A percentile compares a stretch with the other conserved stretches of the same genome.
Conservation (phyloP, 2,113 vertebrate genomes). For the Tragelaphus strepsiceros region DNA sequence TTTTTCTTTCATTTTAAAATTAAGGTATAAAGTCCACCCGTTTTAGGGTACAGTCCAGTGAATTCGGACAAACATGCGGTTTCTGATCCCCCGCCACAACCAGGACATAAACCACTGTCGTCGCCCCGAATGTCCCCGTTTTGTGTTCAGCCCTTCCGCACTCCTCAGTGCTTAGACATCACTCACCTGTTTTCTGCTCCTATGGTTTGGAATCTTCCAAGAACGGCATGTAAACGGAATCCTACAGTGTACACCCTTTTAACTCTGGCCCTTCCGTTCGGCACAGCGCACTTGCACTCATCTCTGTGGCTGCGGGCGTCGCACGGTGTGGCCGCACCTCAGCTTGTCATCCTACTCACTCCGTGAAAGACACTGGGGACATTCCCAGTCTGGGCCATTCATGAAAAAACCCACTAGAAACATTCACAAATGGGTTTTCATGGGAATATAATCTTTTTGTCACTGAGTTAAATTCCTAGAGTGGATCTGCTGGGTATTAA, state of each 20-base stretch:
- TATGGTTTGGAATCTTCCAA: background rate
- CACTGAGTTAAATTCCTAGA: background rate
- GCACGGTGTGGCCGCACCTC: background rate
- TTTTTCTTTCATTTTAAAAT: background rate
- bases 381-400: background rate
- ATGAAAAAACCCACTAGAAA: background rate
- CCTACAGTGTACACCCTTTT: background rate
- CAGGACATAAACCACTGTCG: too few species aligned
- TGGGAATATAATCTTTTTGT: background rate
- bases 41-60: background rate
- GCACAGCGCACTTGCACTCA: rapidly evolving
- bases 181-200: background rate
- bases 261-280: background rate
- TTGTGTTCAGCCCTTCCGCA: too few species aligned
- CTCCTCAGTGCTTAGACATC: background rate
- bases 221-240: background rate
- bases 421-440: background rate
- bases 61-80: background rate
- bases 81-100: too few species aligned
- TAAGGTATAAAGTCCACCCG: background rate
- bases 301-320: too few species aligned
- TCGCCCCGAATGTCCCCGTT: rapidly evolving
- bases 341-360: background rate
- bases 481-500: background rate
- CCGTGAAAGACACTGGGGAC: background rate